phyloP scores from a whole-genome alignment of 2,797 vertebrate species.

The Muraenolepis orangiensis region DNA sequence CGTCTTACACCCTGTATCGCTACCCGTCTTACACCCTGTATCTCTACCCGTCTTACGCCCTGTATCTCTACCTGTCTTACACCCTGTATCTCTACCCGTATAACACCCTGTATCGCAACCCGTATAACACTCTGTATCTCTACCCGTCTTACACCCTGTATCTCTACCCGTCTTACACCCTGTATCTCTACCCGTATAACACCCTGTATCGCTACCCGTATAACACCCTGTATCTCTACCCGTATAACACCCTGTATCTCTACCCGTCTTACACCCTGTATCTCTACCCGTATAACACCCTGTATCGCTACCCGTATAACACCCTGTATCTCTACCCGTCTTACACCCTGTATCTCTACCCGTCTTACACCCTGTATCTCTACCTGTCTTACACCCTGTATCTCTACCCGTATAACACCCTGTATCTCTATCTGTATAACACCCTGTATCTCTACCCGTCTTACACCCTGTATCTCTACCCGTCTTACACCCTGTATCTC shows the following conservation, averaged over 20 bases:
- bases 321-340: background rate
- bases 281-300: too few relatives aligned
- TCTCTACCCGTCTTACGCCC: background rate
- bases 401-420: background rate
- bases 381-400: background rate
- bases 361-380: background rate
- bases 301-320: too few relatives aligned
- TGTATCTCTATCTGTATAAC: background rate
- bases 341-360: background rate
- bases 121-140: too few relatives aligned
- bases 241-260: too few relatives aligned
- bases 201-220: too few relatives aligned
- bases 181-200: too few relatives aligned
- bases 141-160: background rate
- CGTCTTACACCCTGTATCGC: too few relatives aligned
- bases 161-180: background rate
- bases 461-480: background rate
- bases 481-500: background rate
- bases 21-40: too few relatives aligned
- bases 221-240: background rate
- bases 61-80: background rate
- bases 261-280: too few relatives aligned
- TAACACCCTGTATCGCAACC: background rate
- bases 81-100: too few relatives aligned
- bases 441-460: constrained; percentile 27